These are phyloP conservation scores for Lissocephala sabroskyi DNA, from an alignment of 2,888 invertebrate species.

Conservation along the genomic window DNA sequence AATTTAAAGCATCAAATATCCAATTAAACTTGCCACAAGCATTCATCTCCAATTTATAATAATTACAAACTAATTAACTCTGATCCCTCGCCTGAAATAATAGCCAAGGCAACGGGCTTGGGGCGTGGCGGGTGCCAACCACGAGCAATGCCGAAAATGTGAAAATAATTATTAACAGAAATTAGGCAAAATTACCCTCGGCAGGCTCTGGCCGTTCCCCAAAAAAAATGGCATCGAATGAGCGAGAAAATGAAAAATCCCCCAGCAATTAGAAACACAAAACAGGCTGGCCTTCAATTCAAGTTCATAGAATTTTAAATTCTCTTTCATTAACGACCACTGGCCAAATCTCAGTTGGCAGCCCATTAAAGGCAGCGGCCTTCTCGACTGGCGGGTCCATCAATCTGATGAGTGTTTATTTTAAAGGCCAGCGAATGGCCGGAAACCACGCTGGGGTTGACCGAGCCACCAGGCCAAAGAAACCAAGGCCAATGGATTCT, in stretches of 20 bases:
- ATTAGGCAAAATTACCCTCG: slow-evolving; percentile 56
- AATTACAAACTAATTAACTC: slow-evolving; percentile 69
- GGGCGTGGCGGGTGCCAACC: slow-evolving; percentile 24
- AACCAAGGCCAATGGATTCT: slow-evolving; percentile 25
- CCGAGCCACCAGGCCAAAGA: not conserved
- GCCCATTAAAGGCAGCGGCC: slow-evolving; percentile 53
- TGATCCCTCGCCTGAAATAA: slow-evolving; percentile 34
- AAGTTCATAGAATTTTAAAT: slow-evolving; percentile 37
- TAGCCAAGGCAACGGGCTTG: slow-evolving; percentile 37
- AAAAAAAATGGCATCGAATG: slow-evolving; percentile 7
- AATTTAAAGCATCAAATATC: slow-evolving; percentile 63
- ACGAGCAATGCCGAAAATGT: slow-evolving; percentile 53
- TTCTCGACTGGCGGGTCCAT: too few relatives aligned
- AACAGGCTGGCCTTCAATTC: slow-evolving; percentile 6
- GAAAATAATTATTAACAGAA: slow-evolving; percentile 64
- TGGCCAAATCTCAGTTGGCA: too few relatives aligned
- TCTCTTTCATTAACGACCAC: slow-evolving; percentile 45
- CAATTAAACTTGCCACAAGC: slow-evolving; percentile 64
- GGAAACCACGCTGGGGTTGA: slow-evolving; percentile 3
- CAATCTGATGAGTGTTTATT: slow-evolving; percentile 27
- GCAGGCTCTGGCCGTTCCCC: slow-evolving; percentile 7
- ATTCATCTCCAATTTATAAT: slow-evolving; percentile 66
- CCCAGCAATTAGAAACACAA: slow-evolving; percentile 29
- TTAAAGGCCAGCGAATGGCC: slow-evolving; percentile 35
- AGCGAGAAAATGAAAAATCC: slow-evolving; percentile 1